phyloP scores from a whole-genome alignment of 2,113 vertebrate genomes.

The Macheiramphus alcinus region DNA sequence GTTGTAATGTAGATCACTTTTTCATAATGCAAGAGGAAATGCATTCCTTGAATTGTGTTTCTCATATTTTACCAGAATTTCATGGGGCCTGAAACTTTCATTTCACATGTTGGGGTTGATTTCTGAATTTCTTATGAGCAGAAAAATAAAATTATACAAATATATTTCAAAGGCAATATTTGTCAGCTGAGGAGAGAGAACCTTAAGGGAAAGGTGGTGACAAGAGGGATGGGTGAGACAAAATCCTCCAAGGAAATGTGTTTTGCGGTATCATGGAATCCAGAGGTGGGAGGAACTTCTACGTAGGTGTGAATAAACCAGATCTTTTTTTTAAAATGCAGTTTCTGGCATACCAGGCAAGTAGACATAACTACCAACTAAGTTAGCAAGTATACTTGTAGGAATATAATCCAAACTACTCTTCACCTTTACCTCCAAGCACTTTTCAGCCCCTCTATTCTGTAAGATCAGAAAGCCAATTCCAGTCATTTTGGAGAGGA shows the following conservation, averaged over 20 bases:
- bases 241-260: neutral
- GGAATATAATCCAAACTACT: neutral
- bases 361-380: neutral
- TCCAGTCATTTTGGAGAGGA: neutral
- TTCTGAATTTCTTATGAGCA: neutral
- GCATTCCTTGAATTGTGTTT: neutral
- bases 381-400: neutral
- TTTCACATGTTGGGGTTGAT: neutral
- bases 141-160: neutral
- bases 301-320: neutral
- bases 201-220: neutral
- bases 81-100: neutral
- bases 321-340: neutral
- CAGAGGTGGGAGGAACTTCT: neutral
- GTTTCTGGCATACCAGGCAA: neutral
- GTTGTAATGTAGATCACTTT: neutral
- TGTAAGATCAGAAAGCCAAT: neutral
- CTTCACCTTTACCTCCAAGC: neutral
- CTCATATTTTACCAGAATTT: neutral
- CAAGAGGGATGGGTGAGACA: neutral
- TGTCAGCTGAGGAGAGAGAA: neutral
- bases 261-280: neutral
- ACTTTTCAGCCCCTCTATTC: neutral
- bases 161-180: neutral
- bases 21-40: neutral